phyloP scores from a whole-genome alignment of 2,888 invertebrate genomes.

The Anodontia alba region DNA sequence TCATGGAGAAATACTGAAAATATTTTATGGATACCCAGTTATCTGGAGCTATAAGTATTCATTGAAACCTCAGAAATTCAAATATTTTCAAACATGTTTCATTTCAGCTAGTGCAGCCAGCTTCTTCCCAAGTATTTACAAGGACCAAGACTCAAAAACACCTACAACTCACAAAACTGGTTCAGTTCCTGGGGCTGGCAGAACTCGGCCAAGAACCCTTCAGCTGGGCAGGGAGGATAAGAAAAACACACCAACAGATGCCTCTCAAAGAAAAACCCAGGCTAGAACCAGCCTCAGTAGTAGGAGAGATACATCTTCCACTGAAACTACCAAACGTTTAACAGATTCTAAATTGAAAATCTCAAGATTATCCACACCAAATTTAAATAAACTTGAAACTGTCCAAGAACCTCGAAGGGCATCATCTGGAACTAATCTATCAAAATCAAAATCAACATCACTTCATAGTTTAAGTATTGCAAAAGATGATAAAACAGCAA shows the following conservation, averaged over 20 bases:
- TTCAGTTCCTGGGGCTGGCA: constrained; percentile 21
- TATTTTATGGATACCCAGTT: too few relatives aligned
- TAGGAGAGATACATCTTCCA: constrained; percentile 36
- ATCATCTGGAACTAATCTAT: constrained; percentile 45
- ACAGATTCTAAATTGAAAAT: constrained; percentile 43
- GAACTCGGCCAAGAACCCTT: constrained; percentile 49
- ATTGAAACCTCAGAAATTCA: too few relatives aligned
- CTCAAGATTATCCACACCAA: constrained; percentile 42
- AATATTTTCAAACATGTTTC: too few relatives aligned
- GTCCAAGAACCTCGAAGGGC: constrained; percentile 29
- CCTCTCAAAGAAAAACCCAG: constrained; percentile 24
- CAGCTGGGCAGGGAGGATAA: constrained; percentile 46
- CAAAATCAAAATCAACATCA: constrained; percentile 55
- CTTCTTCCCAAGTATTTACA: constrained; percentile 14
- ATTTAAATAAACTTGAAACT: constrained; percentile 28
- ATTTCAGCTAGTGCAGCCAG: constrained; percentile 42
- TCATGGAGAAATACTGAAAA: too few relatives aligned
- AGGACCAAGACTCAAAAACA: constrained; percentile 17
- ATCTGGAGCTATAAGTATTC: too few relatives aligned
- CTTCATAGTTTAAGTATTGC: constrained; percentile 42
- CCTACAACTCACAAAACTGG: constrained; percentile 35
- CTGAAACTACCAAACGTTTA: constrained; percentile 29
- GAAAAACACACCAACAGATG: constrained; percentile 37
- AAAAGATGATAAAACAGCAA: constrained; percentile 27
- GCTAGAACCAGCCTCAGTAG: background rate